Evolutionary conservation across 2,113 vertebrate species (phyloP).

Genomic region (Camelus bactrianus): DNA sequence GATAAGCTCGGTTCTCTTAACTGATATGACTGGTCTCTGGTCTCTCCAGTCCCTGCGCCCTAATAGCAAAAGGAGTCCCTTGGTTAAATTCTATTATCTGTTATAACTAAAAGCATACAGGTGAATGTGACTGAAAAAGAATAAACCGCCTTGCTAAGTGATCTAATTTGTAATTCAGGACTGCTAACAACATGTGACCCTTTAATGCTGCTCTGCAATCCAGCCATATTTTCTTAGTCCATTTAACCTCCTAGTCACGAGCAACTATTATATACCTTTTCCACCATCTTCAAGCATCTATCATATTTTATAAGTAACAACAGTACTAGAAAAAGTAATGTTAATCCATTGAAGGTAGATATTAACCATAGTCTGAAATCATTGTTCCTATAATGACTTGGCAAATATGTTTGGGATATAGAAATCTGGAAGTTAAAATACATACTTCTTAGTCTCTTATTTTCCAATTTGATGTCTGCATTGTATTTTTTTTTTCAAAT

Average conservation of each 20-base stretch:
- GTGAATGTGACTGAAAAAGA: neutral
- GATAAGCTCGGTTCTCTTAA: neutral
- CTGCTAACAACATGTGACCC: neutral
- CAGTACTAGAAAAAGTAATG: neutral
- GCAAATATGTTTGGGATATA: neutral
- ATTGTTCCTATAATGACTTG: neutral
- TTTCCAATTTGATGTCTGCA: neutral
- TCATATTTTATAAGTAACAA: neutral
- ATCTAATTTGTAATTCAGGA: neutral
- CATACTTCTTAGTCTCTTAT: neutral
- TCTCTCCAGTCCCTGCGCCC: accelerated
- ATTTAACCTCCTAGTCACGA: neutral
- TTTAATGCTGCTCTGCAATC: neutral
- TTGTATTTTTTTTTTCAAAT: neutral
- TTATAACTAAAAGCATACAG: neutral
- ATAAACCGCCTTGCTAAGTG: neutral
- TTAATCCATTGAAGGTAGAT: neutral
- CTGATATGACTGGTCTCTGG: too few relatives aligned
- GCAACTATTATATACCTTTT: neutral
- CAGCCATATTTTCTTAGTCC: neutral
- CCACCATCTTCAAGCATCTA: neutral
- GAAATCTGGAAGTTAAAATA: neutral
- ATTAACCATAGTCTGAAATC: neutral
- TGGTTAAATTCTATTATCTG: neutral
- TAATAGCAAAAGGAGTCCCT: neutral